These are phyloP conservation scores for Thaumatotibia leucotreta DNA, from an alignment of 1,140 invertebrate species.

Conservation along the genomic window DNA sequence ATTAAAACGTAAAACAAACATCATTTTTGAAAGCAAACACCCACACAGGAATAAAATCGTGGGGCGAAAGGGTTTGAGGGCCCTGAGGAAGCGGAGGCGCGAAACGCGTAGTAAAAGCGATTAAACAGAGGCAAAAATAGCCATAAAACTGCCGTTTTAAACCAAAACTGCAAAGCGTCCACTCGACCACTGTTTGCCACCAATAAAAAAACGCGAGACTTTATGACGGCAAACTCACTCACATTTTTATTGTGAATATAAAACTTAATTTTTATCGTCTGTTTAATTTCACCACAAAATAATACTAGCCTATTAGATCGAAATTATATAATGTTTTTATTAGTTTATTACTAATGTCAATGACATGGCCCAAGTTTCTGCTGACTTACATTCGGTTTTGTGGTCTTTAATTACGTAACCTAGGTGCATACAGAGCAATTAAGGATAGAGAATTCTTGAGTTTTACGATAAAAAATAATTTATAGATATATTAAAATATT, in stretches of 20 bases:
- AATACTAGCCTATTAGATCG: constrained; percentile 63
- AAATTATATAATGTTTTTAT: constrained; percentile 61
- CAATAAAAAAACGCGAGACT: constrained; percentile 76
- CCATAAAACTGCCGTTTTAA: constrained; percentile 75
- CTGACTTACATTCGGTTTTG: constrained; percentile 24
- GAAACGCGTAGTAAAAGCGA: constrained; percentile 73
- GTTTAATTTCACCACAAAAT: constrained; percentile 76
- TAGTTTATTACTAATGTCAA: constrained; percentile 48
- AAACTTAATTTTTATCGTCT: constrained; percentile 77
- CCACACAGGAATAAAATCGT: constrained; percentile 10
- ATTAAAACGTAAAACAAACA: not conserved
- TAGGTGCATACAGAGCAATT: not conserved
- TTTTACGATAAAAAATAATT: not conserved
- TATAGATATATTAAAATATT: too few relatives aligned
- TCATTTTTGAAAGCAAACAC: constrained; percentile 8
- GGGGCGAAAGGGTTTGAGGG: constrained; percentile 49
- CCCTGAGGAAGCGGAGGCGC: constrained; percentile 36
- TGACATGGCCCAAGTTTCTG: constrained; percentile 45
- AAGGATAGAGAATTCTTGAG: not conserved
- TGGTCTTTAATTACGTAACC: not conserved
- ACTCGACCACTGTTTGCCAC: constrained; percentile 67
- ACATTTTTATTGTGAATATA: constrained; percentile 76
- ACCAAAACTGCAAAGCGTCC: constrained; percentile 76
- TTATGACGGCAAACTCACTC: constrained; percentile 76
- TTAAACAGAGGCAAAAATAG: constrained; percentile 76